phyloP scores from a whole-genome alignment of 2,113 vertebrate genomes.

The Isurus oxyrinchus region DNA sequence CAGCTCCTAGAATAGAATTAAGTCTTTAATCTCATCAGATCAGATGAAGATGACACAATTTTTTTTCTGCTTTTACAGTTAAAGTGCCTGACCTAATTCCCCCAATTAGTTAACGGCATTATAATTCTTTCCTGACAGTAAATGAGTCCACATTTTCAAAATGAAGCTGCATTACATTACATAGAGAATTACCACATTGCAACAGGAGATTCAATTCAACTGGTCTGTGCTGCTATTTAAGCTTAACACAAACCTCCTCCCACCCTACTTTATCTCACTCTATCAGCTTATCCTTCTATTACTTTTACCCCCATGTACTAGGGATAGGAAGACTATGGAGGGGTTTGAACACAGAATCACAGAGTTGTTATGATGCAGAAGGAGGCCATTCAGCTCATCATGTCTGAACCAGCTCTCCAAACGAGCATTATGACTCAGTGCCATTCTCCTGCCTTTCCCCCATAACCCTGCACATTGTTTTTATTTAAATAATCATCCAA shows the following conservation, averaged over 20 bases:
- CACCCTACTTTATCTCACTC: background rate
- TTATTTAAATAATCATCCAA: too few relatives aligned
- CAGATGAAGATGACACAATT: background rate
- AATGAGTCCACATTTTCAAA: background rate
- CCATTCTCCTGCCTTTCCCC: too few relatives aligned
- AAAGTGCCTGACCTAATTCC: background rate
- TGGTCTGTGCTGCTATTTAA: background rate
- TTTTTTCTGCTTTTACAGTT: background rate
- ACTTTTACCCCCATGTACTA: too few relatives aligned
- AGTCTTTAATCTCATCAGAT: background rate
- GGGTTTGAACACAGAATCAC: background rate
- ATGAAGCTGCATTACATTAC: background rate
- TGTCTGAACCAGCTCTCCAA: too few relatives aligned
- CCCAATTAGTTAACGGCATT: background rate
- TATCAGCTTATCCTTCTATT: background rate
- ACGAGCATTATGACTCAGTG: too few relatives aligned
- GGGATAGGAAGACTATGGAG: background rate
- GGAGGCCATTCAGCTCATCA: too few relatives aligned
- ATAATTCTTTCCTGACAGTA: background rate
- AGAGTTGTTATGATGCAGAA: too few relatives aligned
- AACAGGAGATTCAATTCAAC: background rate
- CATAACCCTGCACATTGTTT: too few relatives aligned
- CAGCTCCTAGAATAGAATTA: background rate
- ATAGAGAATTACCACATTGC: background rate
- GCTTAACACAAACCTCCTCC: background rate